Conservation (phyloP, 2,888 invertebrate species). For the Axea sp. region DNA sequence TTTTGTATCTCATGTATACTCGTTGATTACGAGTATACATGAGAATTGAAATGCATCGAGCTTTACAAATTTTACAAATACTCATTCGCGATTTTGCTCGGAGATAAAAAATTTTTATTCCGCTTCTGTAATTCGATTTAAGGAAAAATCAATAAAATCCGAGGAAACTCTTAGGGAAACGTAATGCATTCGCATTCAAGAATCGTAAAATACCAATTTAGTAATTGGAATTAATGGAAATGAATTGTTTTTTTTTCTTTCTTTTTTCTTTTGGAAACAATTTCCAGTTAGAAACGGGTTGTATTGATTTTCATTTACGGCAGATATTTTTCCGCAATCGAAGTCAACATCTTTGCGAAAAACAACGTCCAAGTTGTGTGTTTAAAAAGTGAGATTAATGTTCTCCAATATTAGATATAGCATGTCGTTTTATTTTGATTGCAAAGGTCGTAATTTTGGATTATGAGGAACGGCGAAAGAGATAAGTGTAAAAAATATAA, state of each 20-base stretch:
- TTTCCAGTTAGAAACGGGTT: not conserved
- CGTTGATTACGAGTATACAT: conserved; percentile 9
- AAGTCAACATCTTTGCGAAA: conserved; percentile 11
- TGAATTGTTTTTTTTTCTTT: conserved; percentile 20
- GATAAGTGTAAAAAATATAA: conserved; percentile 11
- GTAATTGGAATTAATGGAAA: conserved; percentile 41
- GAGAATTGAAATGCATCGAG: not conserved
- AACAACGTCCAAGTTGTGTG: not conserved
- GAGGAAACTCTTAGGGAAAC: conserved; percentile 17
- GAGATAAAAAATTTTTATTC: conserved; percentile 39
- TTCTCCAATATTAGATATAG: conserved; percentile 7
- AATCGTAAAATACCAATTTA: conserved; percentile 37
- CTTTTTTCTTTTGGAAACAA: not conserved
- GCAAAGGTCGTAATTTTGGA: conserved; percentile 9
- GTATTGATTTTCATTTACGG: conserved; percentile 42
- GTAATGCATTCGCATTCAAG: conserved; percentile 28
- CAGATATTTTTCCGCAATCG: conserved; percentile 24
- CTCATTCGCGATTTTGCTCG: conserved; percentile 2
- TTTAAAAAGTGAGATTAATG: conserved; percentile 21
- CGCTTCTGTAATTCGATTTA: conserved; percentile 20
- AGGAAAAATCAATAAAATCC: conserved; percentile 27
- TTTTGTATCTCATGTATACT: no score
- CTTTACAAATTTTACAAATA: conserved; percentile 21
- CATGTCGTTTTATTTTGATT: conserved; percentile 14
- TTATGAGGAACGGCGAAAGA: not conserved